Percentiles rank a stretch among this genome's conserved stretches.
Conservation (phyloP, 1,140 invertebrate genomes). For the Listronotus bonariensis region DNA sequence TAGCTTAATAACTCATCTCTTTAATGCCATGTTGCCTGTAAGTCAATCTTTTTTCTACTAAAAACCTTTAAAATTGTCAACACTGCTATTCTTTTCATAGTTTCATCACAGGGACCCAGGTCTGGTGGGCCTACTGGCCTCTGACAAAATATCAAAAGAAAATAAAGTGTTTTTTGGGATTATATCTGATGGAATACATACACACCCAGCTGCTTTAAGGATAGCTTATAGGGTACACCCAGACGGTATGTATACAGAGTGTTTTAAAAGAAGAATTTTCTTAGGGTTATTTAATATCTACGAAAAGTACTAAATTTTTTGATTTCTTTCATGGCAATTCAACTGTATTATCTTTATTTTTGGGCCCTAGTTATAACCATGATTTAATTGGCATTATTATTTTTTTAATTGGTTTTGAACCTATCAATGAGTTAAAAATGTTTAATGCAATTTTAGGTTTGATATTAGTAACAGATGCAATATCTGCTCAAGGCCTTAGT, state of each 20-base stretch:
- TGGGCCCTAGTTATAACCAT: too few relatives aligned
- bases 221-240: slow-evolving; percentile 91
- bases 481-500: slow-evolving; percentile 87
- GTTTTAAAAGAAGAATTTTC: too few relatives aligned
- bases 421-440: too few relatives aligned
- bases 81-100: slow-evolving; percentile 59
- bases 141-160: slow-evolving; percentile 65
- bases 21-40: slow-evolving; percentile 98
- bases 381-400: too few relatives aligned
- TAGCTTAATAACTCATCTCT: slow-evolving; percentile 96
- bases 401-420: too few relatives aligned
- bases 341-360: too few relatives aligned
- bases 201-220: slow-evolving; percentile 90
- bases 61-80: background rate
- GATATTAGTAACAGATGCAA: slow-evolving; percentile 94
- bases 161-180: slow-evolving; percentile 88
- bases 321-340: too few relatives aligned
- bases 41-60: slow-evolving; percentile 45
- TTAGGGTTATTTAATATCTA: too few relatives aligned
- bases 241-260: slow-evolving; percentile 63
- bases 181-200: slow-evolving; percentile 96
- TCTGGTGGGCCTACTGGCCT: slow-evolving; percentile 88
- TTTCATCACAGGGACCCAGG: slow-evolving; percentile 97
- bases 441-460: slow-evolving; percentile 66
- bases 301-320: too few relatives aligned